Conservation (phyloP, 2,888 invertebrate species). For the Cheilosia pagana region DNA sequence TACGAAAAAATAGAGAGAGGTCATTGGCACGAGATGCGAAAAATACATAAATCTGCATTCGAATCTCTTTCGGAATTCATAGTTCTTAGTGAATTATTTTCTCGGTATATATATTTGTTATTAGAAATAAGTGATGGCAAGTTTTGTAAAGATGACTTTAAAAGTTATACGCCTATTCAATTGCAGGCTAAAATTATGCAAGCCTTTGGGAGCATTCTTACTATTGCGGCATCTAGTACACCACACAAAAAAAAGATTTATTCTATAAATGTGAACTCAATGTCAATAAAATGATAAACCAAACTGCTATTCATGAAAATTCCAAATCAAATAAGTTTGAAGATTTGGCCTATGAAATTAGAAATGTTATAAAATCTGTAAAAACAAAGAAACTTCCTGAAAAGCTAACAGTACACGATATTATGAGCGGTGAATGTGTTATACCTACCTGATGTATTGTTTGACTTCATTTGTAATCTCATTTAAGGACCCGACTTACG, state of each 20-base stretch:
- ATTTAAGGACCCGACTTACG: slow-evolving; percentile 34
- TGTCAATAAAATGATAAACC: slow-evolving; percentile 23
- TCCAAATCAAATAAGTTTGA: slow-evolving; percentile 16
- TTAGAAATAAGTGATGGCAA: slow-evolving; percentile 16
- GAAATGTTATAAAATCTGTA: slow-evolving; percentile 28
- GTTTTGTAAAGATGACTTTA: slow-evolving; percentile 31
- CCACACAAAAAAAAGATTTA: slow-evolving; percentile 35
- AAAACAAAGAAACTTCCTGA: slow-evolving; percentile 7
- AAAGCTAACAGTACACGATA: slow-evolving; percentile 2
- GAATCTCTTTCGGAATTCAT: slow-evolving; percentile 37
- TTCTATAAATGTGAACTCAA: slow-evolving; percentile 33
- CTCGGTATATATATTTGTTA: slow-evolving; percentile 15
- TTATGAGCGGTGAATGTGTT: slow-evolving; percentile 31
- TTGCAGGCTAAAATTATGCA: slow-evolving; percentile 31
- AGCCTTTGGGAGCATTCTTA: slow-evolving; percentile 14
- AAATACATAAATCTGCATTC: slow-evolving; percentile 36
- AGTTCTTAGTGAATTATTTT: slow-evolving; percentile 28
- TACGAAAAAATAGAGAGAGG: background rate
- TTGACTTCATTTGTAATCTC: slow-evolving; percentile 27
- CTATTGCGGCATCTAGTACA: slow-evolving; percentile 21
- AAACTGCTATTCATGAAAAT: slow-evolving; percentile 25
- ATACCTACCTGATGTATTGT: slow-evolving; percentile 26
- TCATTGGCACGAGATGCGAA: slow-evolving; percentile 33
- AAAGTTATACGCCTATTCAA: slow-evolving; percentile 30
- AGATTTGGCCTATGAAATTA: slow-evolving; percentile 14